Evolutionary conservation across 2,888 invertebrate genomes (phyloP).

Genomic region (Alitta virens): DNA sequence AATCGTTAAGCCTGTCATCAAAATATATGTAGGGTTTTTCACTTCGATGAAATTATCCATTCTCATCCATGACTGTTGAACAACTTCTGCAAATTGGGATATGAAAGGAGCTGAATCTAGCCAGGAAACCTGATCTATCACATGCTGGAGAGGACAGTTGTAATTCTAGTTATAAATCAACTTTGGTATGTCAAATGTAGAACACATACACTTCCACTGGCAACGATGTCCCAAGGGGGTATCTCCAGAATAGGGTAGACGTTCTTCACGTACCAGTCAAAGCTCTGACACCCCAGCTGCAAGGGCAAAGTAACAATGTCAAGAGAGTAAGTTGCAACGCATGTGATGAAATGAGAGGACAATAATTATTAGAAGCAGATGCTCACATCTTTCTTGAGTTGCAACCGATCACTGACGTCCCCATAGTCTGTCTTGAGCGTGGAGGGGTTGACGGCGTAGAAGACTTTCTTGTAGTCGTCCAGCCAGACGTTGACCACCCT

Average conservation of each 20-base stretch:
- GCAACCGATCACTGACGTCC: slow-evolving; percentile 2
- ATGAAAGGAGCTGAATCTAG: too few species aligned
- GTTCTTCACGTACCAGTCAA: slow-evolving; percentile 12
- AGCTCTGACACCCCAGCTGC: slow-evolving; percentile 1
- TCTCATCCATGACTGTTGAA: too few species aligned
- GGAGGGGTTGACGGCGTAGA: background rate
- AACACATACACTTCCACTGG: background rate
- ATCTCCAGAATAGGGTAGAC: slow-evolving; percentile 6
- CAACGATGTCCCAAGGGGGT: background rate
- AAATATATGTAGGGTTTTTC: too few species aligned
- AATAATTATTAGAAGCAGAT: too few species aligned
- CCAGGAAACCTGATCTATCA: too few species aligned
- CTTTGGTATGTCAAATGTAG: too few species aligned
- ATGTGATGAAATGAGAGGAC: too few species aligned
- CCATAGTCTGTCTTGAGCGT: background rate
- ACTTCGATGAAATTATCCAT: too few species aligned
- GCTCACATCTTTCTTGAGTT: slow-evolving; percentile 3
- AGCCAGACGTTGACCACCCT: slow-evolving; percentile 10
- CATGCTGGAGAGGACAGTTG: background rate
- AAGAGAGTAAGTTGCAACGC: too few species aligned
- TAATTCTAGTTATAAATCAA: too few species aligned
- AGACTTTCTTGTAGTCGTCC: slow-evolving; percentile 9
- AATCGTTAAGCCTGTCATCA: too few species aligned
- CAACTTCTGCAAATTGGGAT: too few species aligned
- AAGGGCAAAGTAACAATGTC: background rate